Percentiles rank a stretch among this genome's conserved stretches.
phyloP scores from a whole-genome alignment of 1,140 invertebrate genomes.

The Meloidogyne floridensis region DNA sequence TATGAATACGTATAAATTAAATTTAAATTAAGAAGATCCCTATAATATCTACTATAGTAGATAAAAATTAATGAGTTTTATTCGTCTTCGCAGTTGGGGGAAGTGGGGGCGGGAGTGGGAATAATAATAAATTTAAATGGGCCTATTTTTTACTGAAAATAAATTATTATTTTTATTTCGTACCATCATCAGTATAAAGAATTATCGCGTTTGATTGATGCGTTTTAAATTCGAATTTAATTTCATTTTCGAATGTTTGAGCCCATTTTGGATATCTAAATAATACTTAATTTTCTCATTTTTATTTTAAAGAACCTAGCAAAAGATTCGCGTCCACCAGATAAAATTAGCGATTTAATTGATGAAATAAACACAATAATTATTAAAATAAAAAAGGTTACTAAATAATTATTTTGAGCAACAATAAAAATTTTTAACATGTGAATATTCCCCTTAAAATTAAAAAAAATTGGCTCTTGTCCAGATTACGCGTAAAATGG shows the following conservation, averaged over 20 bases:
- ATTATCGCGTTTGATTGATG: too few relatives aligned
- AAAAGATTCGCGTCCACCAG: not conserved
- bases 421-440: not conserved
- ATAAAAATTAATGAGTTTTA: not conserved
- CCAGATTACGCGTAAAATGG: too few relatives aligned
- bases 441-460: not conserved
- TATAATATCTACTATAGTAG: too few relatives aligned
- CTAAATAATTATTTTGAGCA: not conserved
- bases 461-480: not conserved
- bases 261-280: too few relatives aligned
- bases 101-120: too few relatives aligned
- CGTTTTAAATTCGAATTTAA: too few relatives aligned
- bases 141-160: conserved; percentile 60
- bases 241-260: too few relatives aligned
- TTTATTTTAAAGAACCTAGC: not conserved
- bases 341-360: not conserved
- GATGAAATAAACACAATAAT: not conserved
- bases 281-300: not conserved
- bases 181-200: not conserved
- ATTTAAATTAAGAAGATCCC: too few relatives aligned
- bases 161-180: not conserved
- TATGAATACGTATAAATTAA: too few relatives aligned
- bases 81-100: conserved; percentile 92
- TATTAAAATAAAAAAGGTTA: not conserved
- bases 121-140: conserved; percentile 74